Evolutionary conservation across 2,797 vertebrate genomes (phyloP), one percentile per base, ranked within the genome.

Genomic region (Naso thynnoides): DNA sequence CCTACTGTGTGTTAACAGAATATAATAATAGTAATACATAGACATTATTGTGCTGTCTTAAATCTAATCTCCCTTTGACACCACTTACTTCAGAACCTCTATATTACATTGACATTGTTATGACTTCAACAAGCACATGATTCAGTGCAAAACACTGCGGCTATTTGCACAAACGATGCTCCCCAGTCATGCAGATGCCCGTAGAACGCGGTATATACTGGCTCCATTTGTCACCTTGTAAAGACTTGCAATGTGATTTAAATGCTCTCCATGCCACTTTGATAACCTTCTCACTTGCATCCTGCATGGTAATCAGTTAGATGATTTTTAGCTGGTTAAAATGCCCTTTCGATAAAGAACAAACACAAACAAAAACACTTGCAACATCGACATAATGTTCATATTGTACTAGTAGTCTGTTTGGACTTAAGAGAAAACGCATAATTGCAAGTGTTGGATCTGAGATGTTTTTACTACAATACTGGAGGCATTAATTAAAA

Each of bases 281-380:
- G 62, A 50, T 50, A n/a, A n/a, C 52, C n/a, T 54, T 54, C 29
- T 55, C 57, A 68, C 69, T 74, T 73, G n/a, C 53, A 82, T 76
- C 42, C 31, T 44, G 69, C 23, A 19, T 27, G 50, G 24, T 71
- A 70, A 59, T 73, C 47, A n/a, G 21, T 48, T n/a, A 29, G 18
- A 27, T 50, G 73, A 6, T 6, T 49, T 58, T 63, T 27, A 66
- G 1, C 23, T 5, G 21, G 13, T 27, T 54, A 60, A 66, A 70
- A 78, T 36, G 45, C 14, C 29, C 31, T 64, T 57, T 67, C 8
- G 44, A 38, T 38, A 29, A 33, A 56, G 47, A 60, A 31, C 36
- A 47, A 62, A 56, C 52, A 33, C 1, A 54, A 21, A 26, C 10
- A 39, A 8, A 41, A 26, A 9, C 42, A 48, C 26, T 44, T 27